phyloP scores from a whole-genome alignment of 1,140 invertebrate genomes.

The Temnothorax nylanderi region DNA sequence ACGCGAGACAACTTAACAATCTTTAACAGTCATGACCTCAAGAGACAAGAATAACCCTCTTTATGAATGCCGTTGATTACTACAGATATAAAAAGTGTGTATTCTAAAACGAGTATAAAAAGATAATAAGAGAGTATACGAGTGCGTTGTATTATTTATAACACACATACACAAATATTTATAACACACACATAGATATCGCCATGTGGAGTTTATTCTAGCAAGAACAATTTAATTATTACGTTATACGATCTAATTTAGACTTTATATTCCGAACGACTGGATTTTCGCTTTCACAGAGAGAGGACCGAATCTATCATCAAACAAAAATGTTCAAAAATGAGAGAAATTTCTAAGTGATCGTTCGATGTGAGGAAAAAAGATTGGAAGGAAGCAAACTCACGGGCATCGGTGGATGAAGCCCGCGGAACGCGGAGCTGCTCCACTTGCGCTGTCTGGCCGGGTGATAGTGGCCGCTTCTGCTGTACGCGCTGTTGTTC shows the following conservation, averaged over 20 bases:
- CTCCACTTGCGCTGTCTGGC: constrained; percentile 79
- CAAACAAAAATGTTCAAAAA: background rate
- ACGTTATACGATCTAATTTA: background rate
- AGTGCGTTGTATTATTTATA: background rate
- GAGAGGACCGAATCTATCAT: background rate
- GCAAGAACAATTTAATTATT: background rate
- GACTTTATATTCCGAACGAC: background rate
- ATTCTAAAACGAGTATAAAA: background rate
- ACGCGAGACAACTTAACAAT: background rate
- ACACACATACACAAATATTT: background rate
- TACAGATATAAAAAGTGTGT: background rate
- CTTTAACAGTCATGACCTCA: background rate
- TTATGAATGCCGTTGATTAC: background rate
- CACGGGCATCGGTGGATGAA: constrained; percentile 78
- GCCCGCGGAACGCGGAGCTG: constrained; percentile 71
- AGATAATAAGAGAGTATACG: background rate
- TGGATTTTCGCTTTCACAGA: background rate
- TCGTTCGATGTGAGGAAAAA: background rate
- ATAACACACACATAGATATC: background rate
- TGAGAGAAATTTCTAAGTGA: background rate
- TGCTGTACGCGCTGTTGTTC: constrained; percentile 65
- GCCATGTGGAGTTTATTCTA: background rate
- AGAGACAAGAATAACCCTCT: constrained; percentile 4
- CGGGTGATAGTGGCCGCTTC: constrained; percentile 62
- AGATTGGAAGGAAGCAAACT: constrained; percentile 58